phyloP scores from a whole-genome alignment of 2,888 invertebrate genomes.

The Heteropelma amictum region DNA sequence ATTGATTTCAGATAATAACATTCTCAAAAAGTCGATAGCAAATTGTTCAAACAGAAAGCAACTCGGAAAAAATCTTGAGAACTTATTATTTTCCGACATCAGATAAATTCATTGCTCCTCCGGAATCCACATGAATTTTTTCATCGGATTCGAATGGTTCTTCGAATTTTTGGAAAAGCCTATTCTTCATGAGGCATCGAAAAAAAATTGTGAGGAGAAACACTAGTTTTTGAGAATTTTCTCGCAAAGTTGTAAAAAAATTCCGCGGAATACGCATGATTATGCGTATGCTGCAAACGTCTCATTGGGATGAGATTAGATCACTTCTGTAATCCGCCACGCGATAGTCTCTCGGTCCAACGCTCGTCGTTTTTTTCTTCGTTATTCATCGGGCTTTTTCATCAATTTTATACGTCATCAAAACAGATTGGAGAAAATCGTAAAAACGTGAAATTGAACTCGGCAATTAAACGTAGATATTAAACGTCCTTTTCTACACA shows the following conservation, averaged over 20 bases:
- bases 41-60: too few species aligned
- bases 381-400: background rate
- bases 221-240: background rate
- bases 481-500: too few species aligned
- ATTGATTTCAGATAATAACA: too few species aligned
- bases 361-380: conserved; percentile 1
- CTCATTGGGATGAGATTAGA: conserved; percentile 42
- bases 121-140: too few species aligned
- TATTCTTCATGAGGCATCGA: too few species aligned
- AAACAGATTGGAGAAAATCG: conserved; percentile 17
- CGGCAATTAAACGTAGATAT: conserved; percentile 8
- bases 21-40: too few species aligned
- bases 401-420: background rate
- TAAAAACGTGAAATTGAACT: conserved; percentile 31
- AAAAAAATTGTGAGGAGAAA: background rate
- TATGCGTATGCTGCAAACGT: background rate
- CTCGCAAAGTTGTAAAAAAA: conserved; percentile 24
- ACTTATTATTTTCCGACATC: too few species aligned
- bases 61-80: too few species aligned
- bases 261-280: conserved; percentile 34
- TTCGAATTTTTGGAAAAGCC: too few species aligned
- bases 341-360: conserved; percentile 35
- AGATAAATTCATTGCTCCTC: too few species aligned
- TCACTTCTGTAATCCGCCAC: conserved; percentile 30
- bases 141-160: too few species aligned